Evolutionary conservation across 92 coral and sea anemone genomes (phyloP), one percentile per base, ranked within the genome.

Genomic region (Heliopora coerulea): DNA sequence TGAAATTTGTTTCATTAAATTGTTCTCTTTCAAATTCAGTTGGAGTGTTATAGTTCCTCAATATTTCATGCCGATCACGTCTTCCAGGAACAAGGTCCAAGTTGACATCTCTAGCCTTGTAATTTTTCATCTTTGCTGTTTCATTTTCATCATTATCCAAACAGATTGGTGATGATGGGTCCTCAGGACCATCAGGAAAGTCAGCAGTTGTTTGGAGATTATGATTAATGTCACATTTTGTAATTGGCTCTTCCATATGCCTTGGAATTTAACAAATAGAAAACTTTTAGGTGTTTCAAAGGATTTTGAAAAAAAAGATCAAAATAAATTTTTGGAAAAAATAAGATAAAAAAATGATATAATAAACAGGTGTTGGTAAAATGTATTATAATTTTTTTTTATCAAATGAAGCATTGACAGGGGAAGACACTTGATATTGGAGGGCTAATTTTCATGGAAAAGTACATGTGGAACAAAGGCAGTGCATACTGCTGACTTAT

Each of bases 21-120:
- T 83, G 91, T 40, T 86, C 91, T 35, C 75, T 81, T 48, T 89
- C 93, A 82, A 84, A 83, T 17, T 74, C 72, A 1, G 89, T 79
- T 25, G 83, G 91, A 31, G 79, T 88, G 57, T 84, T 34, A 50
- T 79, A 83, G 57, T 89, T 70, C 26, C 77, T 52, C 29, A 44
- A 41, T 6, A 12, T 67, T 46, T 33, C 19, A 6, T 28, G 58
- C 15, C 34, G 6, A 15, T 46, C 52, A 6, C 15, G 2, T 6
- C n/a, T 6, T 7, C 3, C n/a, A 46, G 10, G 2, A 15, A 8
- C 52, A 46, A 8, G n/a, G 2, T 46, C 15, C 21, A 26, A 9
- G 18, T 42, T 52, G 40, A 6, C 25, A 15, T 17, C 14, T 0
- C 26, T 21, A 6, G 9, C 15, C 0, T 27, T 12, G 32, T 70